Base-by-base conservation (phyloP, 2,888 invertebrate species). In the Neoascia interrupta region DNA sequence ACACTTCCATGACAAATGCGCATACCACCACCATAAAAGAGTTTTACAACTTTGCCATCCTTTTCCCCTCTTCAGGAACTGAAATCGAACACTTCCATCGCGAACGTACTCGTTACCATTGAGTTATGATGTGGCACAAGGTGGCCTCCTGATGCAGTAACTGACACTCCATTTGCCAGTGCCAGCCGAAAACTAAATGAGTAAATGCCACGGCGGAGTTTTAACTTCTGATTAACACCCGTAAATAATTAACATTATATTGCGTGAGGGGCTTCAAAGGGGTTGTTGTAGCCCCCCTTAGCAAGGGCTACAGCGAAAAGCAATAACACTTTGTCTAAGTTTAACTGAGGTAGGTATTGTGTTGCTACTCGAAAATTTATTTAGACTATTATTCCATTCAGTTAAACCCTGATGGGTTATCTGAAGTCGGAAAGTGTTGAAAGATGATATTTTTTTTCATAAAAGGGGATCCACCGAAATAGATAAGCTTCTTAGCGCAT, bases 271-370 rank as follows among this genome's bases (percentile, higher is more conserved):
- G 60, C 58, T 53, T 16, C n/a, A 3, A 3, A 15, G 11, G 26
- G 10, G 5, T 53, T 39, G 16, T 37, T 26, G 28, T 3, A 16
- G 3, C 18, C 26, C 47, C 47, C 53, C 11, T 28, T 37, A 36
- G 8, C 49, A 31, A 47, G 54, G 60, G 28, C 36, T 54, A 45
- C 54, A 45, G 13, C 18, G 45, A 60, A 68, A 49, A 58, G 75
- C 63, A 75, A 75, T 75, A 75, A 75, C 76, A 76, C 70, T 76
- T 76, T 76, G 72, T 76, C 53, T 70, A 64, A 64, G 60, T 72
- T 70, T 36, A 70, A 60, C 58, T 21, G 64, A 60, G 64, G n/a
- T n/a, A n/a, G n/a, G 76, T 64, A 76, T 76, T 76, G 60, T 64
- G 63, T 76, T 72, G 76, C 76, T 76, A 54, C 70, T 76, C 64